Evolutionary conservation across 2,113 vertebrate genomes (phyloP), one percentile per base, ranked within the genome.

Genomic region (Passerina amoena): DNA sequence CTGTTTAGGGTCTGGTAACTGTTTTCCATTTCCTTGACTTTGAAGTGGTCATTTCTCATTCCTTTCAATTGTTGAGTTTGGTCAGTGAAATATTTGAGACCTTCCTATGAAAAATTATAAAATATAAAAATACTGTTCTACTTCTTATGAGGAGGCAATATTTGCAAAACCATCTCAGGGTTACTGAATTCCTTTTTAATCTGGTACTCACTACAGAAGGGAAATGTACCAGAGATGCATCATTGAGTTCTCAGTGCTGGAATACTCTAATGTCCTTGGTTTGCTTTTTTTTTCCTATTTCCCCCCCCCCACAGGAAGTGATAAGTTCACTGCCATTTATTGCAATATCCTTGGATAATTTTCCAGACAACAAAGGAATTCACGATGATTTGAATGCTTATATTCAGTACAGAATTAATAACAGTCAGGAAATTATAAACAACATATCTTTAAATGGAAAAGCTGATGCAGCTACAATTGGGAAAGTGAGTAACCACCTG

Each of bases 361-460:
- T 99, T 76, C 97, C 98, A 0, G 98, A 99, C 86, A 99, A 98
- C 97, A 98, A 98, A 88, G 99, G 99, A 92, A 99, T 99, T 85
- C 97, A 97, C n/a, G 95, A 96, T 3, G 99, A 99, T 97, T 98
- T 99, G 97, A 99, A 98, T 5, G 98, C 98, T 15, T 99, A 99
- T 12, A 98, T 99, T 96, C 99, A 99, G 96, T 98, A 99, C 97
- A 98, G 99, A 72, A 97, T 99, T 92, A 98, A 97, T 53, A 97
- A 97, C 97, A 99, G 99, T 98, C 98, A 98, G 78, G 99, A 99
- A 76, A 99, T 99, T 88, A 97, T 98, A 94, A 99, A 98, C 98
- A 99, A 99, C 95, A 99, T 99, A 70, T 99, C 98, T 85, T 98
- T 99, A 93, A 99, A 99, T 7, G 99, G 99, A 87, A 99, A 99